phyloP scores from a whole-genome alignment of 1,140 invertebrate species.

The Saccostrea cuccullata region DNA sequence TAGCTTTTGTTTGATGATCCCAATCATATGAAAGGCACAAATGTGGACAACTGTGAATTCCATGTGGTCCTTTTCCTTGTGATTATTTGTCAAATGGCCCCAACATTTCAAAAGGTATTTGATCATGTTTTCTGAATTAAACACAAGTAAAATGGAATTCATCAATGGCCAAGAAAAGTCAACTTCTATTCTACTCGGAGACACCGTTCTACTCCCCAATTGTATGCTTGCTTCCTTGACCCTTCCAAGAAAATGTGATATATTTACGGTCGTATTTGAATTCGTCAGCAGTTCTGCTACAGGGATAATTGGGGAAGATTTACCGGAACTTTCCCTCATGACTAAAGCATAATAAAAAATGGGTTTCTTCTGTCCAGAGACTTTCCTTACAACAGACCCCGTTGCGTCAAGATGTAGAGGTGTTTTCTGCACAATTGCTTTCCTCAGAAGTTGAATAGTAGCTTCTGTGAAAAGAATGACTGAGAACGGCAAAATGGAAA shows the following conservation, averaged over 20 bases:
- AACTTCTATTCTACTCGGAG: background rate
- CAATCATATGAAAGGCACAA: background rate
- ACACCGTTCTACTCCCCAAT: background rate
- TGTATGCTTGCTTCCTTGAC: background rate
- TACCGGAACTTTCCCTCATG: background rate
- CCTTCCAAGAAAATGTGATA: slow-evolving; percentile 26
- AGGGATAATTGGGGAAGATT: background rate
- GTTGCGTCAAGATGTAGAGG: background rate
- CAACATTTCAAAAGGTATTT: background rate
- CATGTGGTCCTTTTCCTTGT: background rate
- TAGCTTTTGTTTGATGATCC: background rate
- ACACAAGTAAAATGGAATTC: slow-evolving; percentile 10
- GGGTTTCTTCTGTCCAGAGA: background rate
- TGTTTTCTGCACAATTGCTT: background rate
- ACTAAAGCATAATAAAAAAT: background rate
- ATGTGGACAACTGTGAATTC: background rate
- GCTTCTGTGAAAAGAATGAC: background rate
- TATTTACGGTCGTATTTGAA: background rate
- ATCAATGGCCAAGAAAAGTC: slow-evolving; percentile 9
- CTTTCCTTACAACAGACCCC: background rate
- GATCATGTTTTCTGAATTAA: background rate
- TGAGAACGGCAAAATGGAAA: background rate
- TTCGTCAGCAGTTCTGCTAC: background rate
- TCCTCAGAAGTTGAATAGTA: background rate
- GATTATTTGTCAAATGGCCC: background rate